Percentiles rank a stretch among this genome's conserved stretches.
Conservation (phyloP, 2,888 invertebrate genomes). For the Xanthia togata region DNA sequence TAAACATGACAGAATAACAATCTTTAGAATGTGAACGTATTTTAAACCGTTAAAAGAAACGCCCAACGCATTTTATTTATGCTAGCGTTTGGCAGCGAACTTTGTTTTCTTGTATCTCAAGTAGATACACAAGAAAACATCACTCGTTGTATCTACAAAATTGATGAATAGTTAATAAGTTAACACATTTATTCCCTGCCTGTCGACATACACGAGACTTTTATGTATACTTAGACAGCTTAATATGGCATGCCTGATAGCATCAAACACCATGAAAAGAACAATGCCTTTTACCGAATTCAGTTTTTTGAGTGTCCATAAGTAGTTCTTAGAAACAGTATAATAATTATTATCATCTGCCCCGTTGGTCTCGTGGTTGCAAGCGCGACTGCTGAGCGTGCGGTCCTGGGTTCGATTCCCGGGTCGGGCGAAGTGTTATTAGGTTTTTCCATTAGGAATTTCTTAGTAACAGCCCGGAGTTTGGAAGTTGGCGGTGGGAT, state of each 20-base stretch:
- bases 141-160: not conserved
- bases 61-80: conserved; percentile 42
- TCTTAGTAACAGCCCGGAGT: too few relatives aligned
- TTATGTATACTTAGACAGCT: not conserved
- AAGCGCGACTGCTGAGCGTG: too few relatives aligned
- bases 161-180: not conserved
- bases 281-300: conserved; percentile 73
- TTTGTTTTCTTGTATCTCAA: not conserved
- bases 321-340: not conserved
- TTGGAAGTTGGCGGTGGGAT: too few relatives aligned
- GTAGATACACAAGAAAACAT: too few relatives aligned
- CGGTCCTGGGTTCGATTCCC: too few relatives aligned
- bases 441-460: too few relatives aligned
- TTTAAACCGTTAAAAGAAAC: conserved; percentile 49
- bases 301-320: conserved; percentile 46
- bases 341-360: not conserved
- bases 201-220: not conserved
- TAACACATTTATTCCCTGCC: not conserved
- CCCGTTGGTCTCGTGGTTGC: too few relatives aligned
- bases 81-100: conserved; percentile 10
- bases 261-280: conserved; percentile 79
- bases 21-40: conserved; percentile 39
- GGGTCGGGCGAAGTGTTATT: too few relatives aligned
- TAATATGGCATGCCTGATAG: conserved; percentile 67
- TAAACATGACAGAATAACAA: conserved; percentile 38